Evolutionary conservation across 2,888 invertebrate species (phyloP).

Genomic region (Caenorhabditis macrosperma): DNA sequence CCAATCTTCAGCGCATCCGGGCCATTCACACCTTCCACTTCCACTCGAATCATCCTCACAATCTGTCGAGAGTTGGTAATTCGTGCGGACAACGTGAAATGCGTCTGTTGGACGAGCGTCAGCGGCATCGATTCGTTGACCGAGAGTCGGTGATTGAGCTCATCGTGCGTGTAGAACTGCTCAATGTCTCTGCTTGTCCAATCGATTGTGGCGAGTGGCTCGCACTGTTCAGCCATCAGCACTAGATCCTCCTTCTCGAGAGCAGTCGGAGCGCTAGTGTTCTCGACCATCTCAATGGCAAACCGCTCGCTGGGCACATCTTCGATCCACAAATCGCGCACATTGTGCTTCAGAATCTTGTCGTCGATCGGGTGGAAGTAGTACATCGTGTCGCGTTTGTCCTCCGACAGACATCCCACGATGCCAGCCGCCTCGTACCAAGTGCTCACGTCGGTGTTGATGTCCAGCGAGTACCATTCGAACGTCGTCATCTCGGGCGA

Average conservation of each 20-base stretch:
- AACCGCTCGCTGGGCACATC: constrained; percentile 57
- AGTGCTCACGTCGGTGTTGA: constrained; percentile 19
- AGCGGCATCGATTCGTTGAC: constrained; percentile 1
- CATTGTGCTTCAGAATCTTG: constrained; percentile 15
- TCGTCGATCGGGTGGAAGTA: constrained; percentile 26
- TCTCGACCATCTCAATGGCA: constrained; percentile 11
- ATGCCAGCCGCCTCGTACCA: constrained; percentile 53
- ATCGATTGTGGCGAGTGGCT: constrained; percentile 42
- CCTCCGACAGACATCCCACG: constrained; percentile 26
- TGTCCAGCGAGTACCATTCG: constrained; percentile 30
- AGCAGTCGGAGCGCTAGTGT: not conserved
- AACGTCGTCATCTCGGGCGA: not conserved
- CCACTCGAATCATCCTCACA: constrained; percentile 59
- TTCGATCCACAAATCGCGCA: constrained; percentile 65
- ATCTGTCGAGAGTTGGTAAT: constrained; percentile 54
- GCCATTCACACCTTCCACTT: constrained; percentile 50
- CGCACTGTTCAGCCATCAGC: constrained; percentile 59
- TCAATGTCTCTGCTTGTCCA: constrained; percentile 53
- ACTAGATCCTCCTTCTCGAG: constrained; percentile 43
- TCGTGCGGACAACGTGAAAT: constrained; percentile 36
- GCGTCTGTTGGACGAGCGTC: constrained; percentile 32
- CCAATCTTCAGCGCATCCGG: constrained; percentile 39
- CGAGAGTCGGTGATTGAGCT: constrained; percentile 52
- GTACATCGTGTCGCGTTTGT: not conserved
- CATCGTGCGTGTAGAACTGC: constrained; percentile 55